phyloP scores from a whole-genome alignment of 2,113 vertebrate species.

The Onychostoma macrolepis region DNA sequence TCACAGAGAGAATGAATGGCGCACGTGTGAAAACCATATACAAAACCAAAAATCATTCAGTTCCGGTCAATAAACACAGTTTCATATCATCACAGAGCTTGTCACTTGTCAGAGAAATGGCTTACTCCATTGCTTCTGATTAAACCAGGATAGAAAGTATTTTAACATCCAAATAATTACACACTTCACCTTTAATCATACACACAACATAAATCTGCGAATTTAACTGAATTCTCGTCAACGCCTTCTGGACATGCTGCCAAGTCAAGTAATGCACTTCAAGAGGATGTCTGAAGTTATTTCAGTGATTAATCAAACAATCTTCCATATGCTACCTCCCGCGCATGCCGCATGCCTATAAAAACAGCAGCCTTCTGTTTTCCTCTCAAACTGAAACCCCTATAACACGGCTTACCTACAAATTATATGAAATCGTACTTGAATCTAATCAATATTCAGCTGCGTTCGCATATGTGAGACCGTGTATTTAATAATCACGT shows the following conservation, averaged over 20 bases:
- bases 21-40: too few species aligned
- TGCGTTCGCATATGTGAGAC: conserved; percentile 23
- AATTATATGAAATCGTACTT: conserved; percentile 20
- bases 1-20: too few species aligned
- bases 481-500: conserved; percentile 39
- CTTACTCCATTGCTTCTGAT: background rate
- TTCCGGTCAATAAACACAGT: background rate
- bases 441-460: conserved; percentile 36
- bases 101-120: background rate
- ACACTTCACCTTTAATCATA: background rate
- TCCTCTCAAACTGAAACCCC: conserved; percentile 4
- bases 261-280: conserved; percentile 8
- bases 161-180: background rate
- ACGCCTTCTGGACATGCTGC: background rate
- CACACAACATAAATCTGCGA: background rate
- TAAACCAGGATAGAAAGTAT: background rate
- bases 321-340: conserved; percentile 16
- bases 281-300: conserved; percentile 26
- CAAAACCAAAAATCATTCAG: background rate
- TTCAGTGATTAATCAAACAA: conserved; percentile 32
- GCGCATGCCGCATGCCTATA: background rate
- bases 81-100: background rate
- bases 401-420: background rate
- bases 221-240: background rate
- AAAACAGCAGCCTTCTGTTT: conserved; percentile 26